Percentiles rank a stretch among this genome's conserved stretches.
phyloP scores from a whole-genome alignment of 1,140 invertebrate genomes.

The Chlorops oryzae region DNA sequence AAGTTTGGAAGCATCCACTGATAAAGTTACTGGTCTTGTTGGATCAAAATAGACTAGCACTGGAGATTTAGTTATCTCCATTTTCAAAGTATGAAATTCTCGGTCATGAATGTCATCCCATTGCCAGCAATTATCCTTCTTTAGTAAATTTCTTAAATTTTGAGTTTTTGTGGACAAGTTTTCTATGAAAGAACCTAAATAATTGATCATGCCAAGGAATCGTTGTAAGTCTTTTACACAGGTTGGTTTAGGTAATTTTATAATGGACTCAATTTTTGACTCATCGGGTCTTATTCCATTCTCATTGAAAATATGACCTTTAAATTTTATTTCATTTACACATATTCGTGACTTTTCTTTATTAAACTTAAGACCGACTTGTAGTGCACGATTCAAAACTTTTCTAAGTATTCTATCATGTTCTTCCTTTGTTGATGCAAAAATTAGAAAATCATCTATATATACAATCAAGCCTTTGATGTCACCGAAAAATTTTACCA shows the following conservation, averaged over 20 bases:
- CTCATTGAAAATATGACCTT: constrained; percentile 26
- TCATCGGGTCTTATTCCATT: background rate
- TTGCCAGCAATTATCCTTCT: background rate
- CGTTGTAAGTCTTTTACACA: constrained; percentile 31
- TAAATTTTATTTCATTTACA: constrained; percentile 32
- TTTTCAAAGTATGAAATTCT: constrained; percentile 24
- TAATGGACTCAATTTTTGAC: constrained; percentile 26
- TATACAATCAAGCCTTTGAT: constrained; percentile 38
- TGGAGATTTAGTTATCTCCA: constrained; percentile 24
- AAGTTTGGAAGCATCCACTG: constrained; percentile 35
- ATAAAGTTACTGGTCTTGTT: constrained; percentile 29
- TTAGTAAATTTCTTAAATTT: constrained; percentile 9
- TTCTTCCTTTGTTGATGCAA: constrained; percentile 15
- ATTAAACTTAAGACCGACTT: constrained; percentile 14
- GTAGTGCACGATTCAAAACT: constrained; percentile 26
- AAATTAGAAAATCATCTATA: constrained; percentile 42
- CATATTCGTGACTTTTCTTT: constrained; percentile 15
- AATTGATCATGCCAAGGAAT: constrained; percentile 32
- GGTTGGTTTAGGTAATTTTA: constrained; percentile 22
- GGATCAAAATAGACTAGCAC: constrained; percentile 36
- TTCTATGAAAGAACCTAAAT: constrained; percentile 26
- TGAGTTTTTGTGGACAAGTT: constrained; percentile 26
- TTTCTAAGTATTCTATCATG: constrained; percentile 30
- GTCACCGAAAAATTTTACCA: constrained; percentile 30
- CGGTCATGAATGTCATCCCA: background rate